phyloP scores from a whole-genome alignment of 2,797 vertebrate genomes.

The Cichlasoma orientale region DNA sequence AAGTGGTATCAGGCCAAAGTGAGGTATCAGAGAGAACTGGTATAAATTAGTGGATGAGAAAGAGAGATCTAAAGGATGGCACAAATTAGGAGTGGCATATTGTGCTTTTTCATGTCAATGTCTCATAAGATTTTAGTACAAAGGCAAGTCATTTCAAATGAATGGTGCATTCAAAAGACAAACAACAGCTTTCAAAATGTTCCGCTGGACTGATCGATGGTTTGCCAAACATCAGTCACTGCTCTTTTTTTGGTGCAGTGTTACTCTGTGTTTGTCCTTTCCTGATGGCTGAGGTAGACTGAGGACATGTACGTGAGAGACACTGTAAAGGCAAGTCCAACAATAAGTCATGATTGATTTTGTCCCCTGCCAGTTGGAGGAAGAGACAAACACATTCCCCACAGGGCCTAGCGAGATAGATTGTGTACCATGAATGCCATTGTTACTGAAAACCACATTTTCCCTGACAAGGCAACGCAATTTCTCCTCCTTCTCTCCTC shows the following conservation, averaged over 20 bases:
- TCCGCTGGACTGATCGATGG: conserved; percentile 53
- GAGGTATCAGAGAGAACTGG: conserved; percentile 30
- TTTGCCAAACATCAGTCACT: conserved; percentile 60
- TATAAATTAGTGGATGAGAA: conserved; percentile 43
- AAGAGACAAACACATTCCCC: conserved; percentile 67
- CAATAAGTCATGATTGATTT: conserved; percentile 79
- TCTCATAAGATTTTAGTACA: conserved; percentile 49
- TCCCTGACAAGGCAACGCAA: conserved; percentile 65
- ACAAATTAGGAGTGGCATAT: conserved; percentile 45
- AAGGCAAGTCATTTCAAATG: conserved; percentile 54
- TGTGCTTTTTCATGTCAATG: conserved; percentile 44
- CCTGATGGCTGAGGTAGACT: conserved; percentile 53
- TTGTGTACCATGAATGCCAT: conserved; percentile 66
- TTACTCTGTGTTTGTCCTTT: conserved; percentile 48
- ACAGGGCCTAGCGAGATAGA: conserved; percentile 65
- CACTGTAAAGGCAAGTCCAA: conserved; percentile 69
- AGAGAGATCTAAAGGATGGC: conserved; percentile 20
- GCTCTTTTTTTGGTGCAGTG: conserved; percentile 31
- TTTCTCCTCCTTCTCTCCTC: conserved; percentile 62
- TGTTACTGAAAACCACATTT: conserved; percentile 76
- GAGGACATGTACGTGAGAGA: conserved; percentile 66
- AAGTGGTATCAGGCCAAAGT: conserved; percentile 24
- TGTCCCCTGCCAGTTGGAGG: conserved; percentile 69
- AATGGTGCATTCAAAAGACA: conserved; percentile 49
- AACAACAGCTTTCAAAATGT: conserved; percentile 51